Evolutionary conservation across 2,797 vertebrate genomes (phyloP).

Genomic region (Amblyraja radiata): DNA sequence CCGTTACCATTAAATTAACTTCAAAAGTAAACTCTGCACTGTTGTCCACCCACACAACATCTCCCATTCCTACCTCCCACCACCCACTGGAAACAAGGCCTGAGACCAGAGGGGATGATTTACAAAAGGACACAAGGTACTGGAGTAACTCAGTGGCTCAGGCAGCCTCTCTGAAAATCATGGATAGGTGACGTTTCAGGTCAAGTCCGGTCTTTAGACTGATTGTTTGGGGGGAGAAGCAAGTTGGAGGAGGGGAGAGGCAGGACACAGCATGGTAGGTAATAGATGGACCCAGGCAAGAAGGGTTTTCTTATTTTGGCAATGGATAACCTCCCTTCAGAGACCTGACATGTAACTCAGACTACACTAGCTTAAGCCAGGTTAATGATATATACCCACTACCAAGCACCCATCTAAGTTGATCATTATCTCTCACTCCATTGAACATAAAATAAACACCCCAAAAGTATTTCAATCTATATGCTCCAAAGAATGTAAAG

Average conservation of each 20-base stretch:
- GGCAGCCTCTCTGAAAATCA: too few relatives aligned
- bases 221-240: too few relatives aligned
- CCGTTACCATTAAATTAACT: too few relatives aligned
- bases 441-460: not conserved
- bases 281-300: too few relatives aligned
- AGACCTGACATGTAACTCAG: not conserved
- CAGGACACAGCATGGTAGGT: too few relatives aligned
- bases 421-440: not conserved
- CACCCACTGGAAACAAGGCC: not conserved
- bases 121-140: too few relatives aligned
- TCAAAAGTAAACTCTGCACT: not conserved
- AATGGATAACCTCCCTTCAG: not conserved
- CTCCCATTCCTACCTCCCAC: not conserved
- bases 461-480: not conserved
- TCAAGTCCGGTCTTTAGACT: too few relatives aligned
- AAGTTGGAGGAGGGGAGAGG: too few relatives aligned
- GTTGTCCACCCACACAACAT: not conserved
- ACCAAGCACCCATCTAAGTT: not conserved
- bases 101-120: not conserved
- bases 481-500: not conserved
- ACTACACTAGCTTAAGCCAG: too few relatives aligned
- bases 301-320: not conserved
- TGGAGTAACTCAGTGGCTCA: too few relatives aligned
- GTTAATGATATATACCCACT: not conserved
- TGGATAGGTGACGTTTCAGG: too few relatives aligned